Base-by-base conservation (phyloP, 2,113 vertebrate species). In the Chinchilla lanigera region DNA sequence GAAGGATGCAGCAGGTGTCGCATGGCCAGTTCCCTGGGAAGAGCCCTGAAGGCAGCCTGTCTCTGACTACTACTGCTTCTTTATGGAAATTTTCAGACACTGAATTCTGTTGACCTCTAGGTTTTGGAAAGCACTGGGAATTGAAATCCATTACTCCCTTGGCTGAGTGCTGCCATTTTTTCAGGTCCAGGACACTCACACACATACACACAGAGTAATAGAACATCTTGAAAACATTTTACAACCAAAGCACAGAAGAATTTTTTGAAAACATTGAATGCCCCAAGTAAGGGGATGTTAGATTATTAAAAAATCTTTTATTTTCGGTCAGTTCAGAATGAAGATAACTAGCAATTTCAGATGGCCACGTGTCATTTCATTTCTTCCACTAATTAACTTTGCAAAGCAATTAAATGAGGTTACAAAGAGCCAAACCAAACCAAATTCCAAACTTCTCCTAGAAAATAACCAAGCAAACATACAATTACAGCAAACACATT, bases 201-300 rank as follows among this genome's bases (percentile, higher is more conserved):
- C 35, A 47, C 58, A 58, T 19, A 63, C 56, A 84, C 38, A 80
- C 38, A n/a, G 71, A 2, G 41, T 35, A 38, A 58, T 4, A 90
- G 56, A 65, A 83, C 80, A 65, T 85, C 73, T 89, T 90, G 50
- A 73, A 96, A 89, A 91, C 65, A 69, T 93, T 86, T 87, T 81
- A 81, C 63, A 93, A 94, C n/a, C 54, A 89, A 92, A 95, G 28
- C 28, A 44, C 47, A 93, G 87, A 52, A 67, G 58, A 14, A 61
- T 44, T 81, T 85, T 94, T 92, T 81, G 56, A 75, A 93, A 92
- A 50, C 33, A 85, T 56, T 86, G 80, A 75, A 0, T 77, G 30
- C 11, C 26, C 81, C 56, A 35, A 60, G 35, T 35, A 44, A 90
- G 33, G 87, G 38, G 50, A 24, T 22, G 65, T 22, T 77, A 90